Base-by-base conservation (phyloP, 23 tunicate species). In the Diplosoma virens region DNA sequence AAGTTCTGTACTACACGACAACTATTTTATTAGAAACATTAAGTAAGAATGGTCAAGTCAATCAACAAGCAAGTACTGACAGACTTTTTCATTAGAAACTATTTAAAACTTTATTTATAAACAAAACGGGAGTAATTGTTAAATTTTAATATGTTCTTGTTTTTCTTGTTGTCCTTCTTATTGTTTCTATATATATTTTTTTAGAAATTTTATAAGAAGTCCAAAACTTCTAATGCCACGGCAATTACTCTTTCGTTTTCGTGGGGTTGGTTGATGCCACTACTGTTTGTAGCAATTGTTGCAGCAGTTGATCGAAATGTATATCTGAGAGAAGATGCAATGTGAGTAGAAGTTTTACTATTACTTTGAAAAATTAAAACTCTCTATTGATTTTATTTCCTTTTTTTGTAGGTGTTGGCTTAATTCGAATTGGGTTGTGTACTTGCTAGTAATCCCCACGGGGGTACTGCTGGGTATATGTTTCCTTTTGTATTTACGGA, bases 261-360 rank as follows among this genome's bases (percentile, higher is more conserved):
- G 3, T 68, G 75, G 75, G 75, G 75, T 11, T 68, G 75, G 75
- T 7, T 68, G 53, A 34, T 68, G 75, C 75, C 75, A 4, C 54
- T 27, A 35, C 28, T 36, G 9, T 65, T 65, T 65, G 71, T 65
- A 25, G 34, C 71, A 5, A 6, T 65, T 6, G 35, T 65, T 11
- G 71, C n/a, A 11, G 71, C 36, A 9, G n/a, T 65, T 65, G 35
- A 25, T 7, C 7, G n/a, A 65, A 20, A 65, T 6, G 24, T 5
- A 7, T 65, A 65, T 23, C 7, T n/a, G 20, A 65, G 71, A 65
- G 37, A 25, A 6, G 71, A 65, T 65, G 71, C 35, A 18, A 11
- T 25, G 71, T 65, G 29, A 25, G 36, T 65, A 56, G 23, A 56
- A 16, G 23, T 56, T 56, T 56, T 9, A n/a, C 25, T 5, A 16